phyloP scores from a whole-genome alignment of 2,113 vertebrate genomes.

The Ivindomyrus marchei region DNA sequence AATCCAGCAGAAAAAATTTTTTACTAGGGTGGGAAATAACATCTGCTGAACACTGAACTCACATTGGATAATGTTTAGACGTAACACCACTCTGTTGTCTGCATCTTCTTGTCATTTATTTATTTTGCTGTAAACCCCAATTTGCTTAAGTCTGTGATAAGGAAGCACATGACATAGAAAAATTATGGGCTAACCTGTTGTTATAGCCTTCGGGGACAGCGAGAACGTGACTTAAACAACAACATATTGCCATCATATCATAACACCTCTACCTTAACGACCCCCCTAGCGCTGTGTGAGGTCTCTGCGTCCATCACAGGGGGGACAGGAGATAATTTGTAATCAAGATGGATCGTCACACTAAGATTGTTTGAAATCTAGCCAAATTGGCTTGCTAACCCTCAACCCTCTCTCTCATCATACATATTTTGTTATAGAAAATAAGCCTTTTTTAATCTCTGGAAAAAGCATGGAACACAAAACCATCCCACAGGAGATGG shows the following conservation, averaged over 20 bases:
- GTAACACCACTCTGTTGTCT: neutral
- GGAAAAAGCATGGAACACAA: neutral
- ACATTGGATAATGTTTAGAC: neutral
- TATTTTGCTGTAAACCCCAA: neutral
- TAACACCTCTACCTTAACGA: neutral
- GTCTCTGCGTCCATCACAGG: neutral
- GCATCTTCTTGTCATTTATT: neutral
- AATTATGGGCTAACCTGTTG: neutral
- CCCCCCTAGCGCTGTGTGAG: neutral
- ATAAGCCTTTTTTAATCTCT: neutral
- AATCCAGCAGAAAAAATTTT: neutral
- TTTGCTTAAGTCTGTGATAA: neutral
- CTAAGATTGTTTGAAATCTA: conserved; percentile 14
- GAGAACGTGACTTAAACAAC: neutral
- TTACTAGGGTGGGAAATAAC: neutral
- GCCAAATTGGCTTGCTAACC: conserved; percentile 9
- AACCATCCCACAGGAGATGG: neutral
- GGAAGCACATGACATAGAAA: neutral
- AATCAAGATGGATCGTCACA: conserved; percentile 16
- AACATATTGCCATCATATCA: neutral
- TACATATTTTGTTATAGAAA: neutral
- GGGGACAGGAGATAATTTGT: neutral
- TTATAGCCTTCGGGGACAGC: neutral
- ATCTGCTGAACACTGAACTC: neutral
- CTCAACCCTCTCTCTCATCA: neutral